These are phyloP conservation scores for Phasianus colchicus DNA, from an alignment of 2,113 vertebrate species.

Conservation along the genomic window DNA sequence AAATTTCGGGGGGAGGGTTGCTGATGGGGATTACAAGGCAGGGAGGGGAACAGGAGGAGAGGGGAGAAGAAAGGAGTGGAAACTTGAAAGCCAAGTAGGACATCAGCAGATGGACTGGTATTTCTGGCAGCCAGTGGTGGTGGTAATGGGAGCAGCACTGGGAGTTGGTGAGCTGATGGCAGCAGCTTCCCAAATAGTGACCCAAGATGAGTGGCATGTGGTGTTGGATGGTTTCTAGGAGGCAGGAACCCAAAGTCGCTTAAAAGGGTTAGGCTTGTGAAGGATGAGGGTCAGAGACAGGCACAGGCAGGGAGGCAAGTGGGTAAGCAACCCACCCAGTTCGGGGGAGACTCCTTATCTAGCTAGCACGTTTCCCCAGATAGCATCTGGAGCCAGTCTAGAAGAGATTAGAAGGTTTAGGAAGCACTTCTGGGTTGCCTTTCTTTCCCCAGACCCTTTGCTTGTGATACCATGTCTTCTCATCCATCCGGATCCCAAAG, in stretches of 20 bases:
- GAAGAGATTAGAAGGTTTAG: background rate
- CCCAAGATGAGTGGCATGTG: accelerated
- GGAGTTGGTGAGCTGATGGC: background rate
- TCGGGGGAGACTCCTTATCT: background rate
- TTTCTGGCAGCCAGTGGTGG: background rate
- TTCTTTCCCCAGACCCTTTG: background rate
- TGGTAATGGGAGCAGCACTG: background rate
- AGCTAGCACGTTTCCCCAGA: background rate
- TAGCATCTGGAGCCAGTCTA: background rate
- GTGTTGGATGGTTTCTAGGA: background rate
- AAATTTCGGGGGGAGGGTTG: background rate
- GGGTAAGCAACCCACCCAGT: background rate
- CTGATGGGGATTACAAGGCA: background rate
- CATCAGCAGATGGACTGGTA: accelerated
- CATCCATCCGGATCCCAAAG: background rate
- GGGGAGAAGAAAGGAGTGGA: background rate
- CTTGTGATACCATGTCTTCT: background rate
- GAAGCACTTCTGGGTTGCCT: background rate
- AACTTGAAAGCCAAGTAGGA: background rate
- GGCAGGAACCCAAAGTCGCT: background rate
- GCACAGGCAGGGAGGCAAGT: background rate
- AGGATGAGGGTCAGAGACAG: background rate
- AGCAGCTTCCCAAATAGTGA: accelerated
- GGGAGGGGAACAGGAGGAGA: background rate
- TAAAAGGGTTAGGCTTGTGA: accelerated